Evolutionary conservation across 2,797 vertebrate genomes (phyloP), one percentile per base, ranked within the genome.

Genomic region (Streptopelia turtur): DNA sequence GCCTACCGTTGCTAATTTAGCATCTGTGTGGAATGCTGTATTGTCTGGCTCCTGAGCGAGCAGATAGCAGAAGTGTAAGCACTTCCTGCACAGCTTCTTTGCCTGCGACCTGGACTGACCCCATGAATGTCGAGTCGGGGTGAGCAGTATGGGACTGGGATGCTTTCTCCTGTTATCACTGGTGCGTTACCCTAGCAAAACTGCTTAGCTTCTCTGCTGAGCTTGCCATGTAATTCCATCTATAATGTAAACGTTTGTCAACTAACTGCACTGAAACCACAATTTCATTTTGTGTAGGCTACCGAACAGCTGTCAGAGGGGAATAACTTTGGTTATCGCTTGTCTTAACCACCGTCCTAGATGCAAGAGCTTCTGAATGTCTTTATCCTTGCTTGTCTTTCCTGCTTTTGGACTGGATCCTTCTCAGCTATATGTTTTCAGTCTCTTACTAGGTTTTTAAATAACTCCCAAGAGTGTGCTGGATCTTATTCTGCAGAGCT

Each of bases 261-360:
- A 68, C 91, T 92, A 92, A 87, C 81, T 74, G 86, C 52, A 65
- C 75, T 89, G 88, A 80, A 97, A 75, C 49, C 71, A 71, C 88
- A 4, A 13, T 85, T 87, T 74, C 35, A 5, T 84, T 94, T 94
- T 87, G 66, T 94, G 64, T 93, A 75, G 70, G 74, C 90, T 94
- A 84, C 80, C 0, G 9, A 93, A 45, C 80, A 89, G 50, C 78
- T 95, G 81, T 90, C 56, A 43, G 50, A 83, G 87, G 75, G 75
- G 53, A 92, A 56, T 83, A 45, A 55, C 60, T 70, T 83, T 11
- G 56, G 60, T 93, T 95, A 69, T 93, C 8, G 1, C 13, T 28
- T 66, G 41, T 84, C 68, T 80, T 59, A 74, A 69, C 41, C 80
- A 57, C 14, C 74, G 60, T 71, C 75, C 68, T 94, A 37, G 50